Evolutionary conservation across 2,797 vertebrate species (phyloP).

Genomic region (Myiothlypis coronata): DNA sequence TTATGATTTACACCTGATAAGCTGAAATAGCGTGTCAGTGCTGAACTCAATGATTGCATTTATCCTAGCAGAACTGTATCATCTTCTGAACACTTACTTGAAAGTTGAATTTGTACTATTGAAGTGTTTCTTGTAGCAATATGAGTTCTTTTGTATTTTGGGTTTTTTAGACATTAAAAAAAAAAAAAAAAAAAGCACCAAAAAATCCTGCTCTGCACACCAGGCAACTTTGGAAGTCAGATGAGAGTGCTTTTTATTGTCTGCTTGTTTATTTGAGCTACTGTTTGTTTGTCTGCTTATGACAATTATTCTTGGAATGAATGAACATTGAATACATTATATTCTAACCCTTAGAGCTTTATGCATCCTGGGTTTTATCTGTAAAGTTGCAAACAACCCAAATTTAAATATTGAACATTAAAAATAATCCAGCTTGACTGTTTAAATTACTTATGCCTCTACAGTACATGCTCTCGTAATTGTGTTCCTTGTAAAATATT

Average conservation of each 20-base stretch:
- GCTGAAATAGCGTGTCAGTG: neutral
- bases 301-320: slow-evolving; percentile 8
- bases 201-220: neutral
- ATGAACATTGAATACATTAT: neutral
- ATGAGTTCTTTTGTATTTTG: neutral
- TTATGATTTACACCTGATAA: neutral
- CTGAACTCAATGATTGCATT: neutral
- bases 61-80: neutral
- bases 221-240: neutral
- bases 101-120: neutral
- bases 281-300: neutral
- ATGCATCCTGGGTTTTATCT: neutral
- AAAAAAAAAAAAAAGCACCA: neutral
- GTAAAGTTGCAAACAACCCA: neutral
- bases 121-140: neutral
- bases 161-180: accelerated
- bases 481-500: slow-evolving; percentile 34
- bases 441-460: slow-evolving; percentile 7
- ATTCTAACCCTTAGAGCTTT: neutral
- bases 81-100: neutral
- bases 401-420: slow-evolving; percentile 22
- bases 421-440: neutral
- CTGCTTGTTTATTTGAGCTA: neutral
- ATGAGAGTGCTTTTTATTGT: neutral
- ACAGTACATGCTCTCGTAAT: neutral